Base-by-base conservation (phyloP, 2,797 vertebrate species). In the Gallinago nigripennis region DNA sequence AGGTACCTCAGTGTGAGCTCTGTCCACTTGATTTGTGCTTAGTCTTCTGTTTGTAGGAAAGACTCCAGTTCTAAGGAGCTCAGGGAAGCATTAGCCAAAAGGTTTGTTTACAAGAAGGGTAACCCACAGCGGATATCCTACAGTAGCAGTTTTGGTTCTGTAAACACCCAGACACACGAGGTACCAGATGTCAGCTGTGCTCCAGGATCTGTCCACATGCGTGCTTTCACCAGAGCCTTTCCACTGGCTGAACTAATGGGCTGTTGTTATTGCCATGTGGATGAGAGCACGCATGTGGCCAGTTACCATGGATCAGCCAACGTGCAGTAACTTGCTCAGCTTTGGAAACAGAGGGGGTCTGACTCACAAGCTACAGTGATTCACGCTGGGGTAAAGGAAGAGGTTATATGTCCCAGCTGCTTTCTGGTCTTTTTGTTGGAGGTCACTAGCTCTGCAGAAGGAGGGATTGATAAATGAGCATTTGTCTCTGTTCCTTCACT, bases 321-420 rank as follows among this genome's bases (percentile, higher is more conserved):
- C 28, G 0, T 90, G 95, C 88, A 63, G 90, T 0, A 57, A 78
- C 95, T 89, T 54, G 96, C 78, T 77, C 46, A 41, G 88, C 77
- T 60, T 72, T 48, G 88, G 90, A 71, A 93, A 90, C 5, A 3
- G n/a, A 84, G 73, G 81, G 89, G 76, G 25, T 66, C 92, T 96
- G 96, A 96, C 88, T 96, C 96, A 97, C 81, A 35, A 41, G 53
- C 86, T 92, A 88, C 78, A 73, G 81, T 96, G 95, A 97, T 95
- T 97, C 96, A 96, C 12, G 2, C 90, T 85, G 94, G 90, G 93
- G 48, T 88, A 93, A 82, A 82, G 77, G 51, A 92, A 92, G 60
- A 90, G 81, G 41, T 80, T 91, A 11, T 84, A n/a, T 50, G 68
- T 85, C 90, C 86, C 83, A 77, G 71, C 78, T 87, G 60, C 81